Base-by-base conservation (phyloP, 2,113 vertebrate species). In the Xerus inauris region DNA sequence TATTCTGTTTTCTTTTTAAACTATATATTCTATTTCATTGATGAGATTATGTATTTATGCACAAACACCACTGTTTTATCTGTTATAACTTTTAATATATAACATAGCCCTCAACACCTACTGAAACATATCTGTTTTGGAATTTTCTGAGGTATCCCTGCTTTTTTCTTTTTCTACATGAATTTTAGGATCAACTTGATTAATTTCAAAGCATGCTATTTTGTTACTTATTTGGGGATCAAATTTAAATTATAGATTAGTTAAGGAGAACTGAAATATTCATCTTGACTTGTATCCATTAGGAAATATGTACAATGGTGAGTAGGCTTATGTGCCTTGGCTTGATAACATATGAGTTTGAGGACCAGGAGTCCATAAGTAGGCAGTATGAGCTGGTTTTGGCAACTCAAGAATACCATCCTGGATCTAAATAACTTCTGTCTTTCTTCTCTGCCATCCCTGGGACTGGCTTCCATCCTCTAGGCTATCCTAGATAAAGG, bases 201-300 rank as follows among this genome's bases (percentile, higher is more conserved):
- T 45, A 69, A 95, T 72, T 77, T 59, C 28, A 47, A 94, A 97
- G 47, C 6, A 73, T 47, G 40, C n/a, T 51, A 75, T 72, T 83
- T 89, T 79, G 3, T 32, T 73, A 22, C 38, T 73, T 76, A 72
- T 87, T 77, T 65, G 16, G n/a, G 38, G 32, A 80, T 57, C 69
- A 85, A 38, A 40, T 42, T 42, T 72, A 83, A 84, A 67, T 49
- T 54, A 47, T 45, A 65, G 30, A 38, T 91, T 57, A 71, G 57
- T 87, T 80, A 45, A 45, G 24, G 26, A 85, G 11, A 76, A 51
- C 9, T 38, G 49, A 30, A 51, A 1, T 26, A 4, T 75, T 89
- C 65, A 67, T 42, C 54, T 22, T 62, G 45, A 32, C 24, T 24
- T 83, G 32, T 30, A n/a, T n/a, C 22, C 47, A 8, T 80, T 76